Conservation (phyloP, 2,888 invertebrate genomes). For the Rhabditoides inermis region DNA sequence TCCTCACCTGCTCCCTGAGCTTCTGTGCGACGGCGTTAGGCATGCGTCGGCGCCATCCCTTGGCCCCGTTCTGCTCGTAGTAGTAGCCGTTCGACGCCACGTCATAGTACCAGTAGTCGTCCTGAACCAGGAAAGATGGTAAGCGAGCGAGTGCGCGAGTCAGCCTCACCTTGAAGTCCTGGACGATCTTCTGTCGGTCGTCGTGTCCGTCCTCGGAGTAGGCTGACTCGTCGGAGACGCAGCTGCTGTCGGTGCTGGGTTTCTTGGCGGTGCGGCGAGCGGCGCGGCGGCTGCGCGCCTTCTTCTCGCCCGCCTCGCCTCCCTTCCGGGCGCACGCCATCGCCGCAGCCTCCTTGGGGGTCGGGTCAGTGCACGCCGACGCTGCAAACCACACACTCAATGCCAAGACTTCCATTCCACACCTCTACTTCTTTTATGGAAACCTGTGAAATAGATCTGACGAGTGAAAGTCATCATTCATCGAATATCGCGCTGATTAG, state of each 20-base stretch:
- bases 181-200: neutral
- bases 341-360: neutral
- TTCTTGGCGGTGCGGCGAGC: neutral
- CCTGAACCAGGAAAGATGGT: no score
- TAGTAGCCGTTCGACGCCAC: conserved; percentile 48
- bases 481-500: no score
- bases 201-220: neutral
- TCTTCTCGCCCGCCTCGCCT: neutral
- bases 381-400: no score
- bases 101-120: conserved; percentile 34
- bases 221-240: neutral
- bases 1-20: conserved; percentile 22
- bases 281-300: neutral
- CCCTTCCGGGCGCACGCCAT: neutral
- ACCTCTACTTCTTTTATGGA: no score
- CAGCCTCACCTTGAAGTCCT: neutral
- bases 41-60: conserved; percentile 35
- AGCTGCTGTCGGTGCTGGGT: no score
- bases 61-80: conserved; percentile 49
- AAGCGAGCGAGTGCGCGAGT: no score
- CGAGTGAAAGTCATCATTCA: no score
- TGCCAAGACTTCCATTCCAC: no score
- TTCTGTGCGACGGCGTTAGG: conserved; percentile 24
- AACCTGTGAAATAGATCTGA: no score
- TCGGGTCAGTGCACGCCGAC: no score